Base-by-base conservation (phyloP, 2,888 invertebrate species). In the Macropis europaea region DNA sequence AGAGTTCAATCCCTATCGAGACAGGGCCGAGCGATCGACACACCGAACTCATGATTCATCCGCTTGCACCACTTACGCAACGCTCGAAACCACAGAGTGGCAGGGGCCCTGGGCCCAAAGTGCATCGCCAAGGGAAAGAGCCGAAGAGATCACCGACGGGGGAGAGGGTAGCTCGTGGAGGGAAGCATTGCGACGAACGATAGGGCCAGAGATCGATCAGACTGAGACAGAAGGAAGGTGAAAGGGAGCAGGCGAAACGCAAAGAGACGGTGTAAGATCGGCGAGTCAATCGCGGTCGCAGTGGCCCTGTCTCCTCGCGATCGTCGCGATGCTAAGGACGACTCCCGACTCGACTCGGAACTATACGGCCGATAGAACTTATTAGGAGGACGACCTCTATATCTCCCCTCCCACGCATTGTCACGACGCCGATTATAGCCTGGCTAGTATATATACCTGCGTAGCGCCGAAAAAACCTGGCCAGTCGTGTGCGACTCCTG, bases 241-340 rank as follows among this genome's bases (percentile, higher is more conserved):
- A 78, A 77, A 73, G 77, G 81, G 75, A 84, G 70, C 67, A 61
- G 62, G 71, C 67, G 70, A 76, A 60, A 74, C 68, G 70, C 71
- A 52, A n/a, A n/a, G n/a, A n/a, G 74, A 81, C 64, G 70, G 76
- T 75, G 76, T 74, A 64, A 80, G 79, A 79, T 74, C 73, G 62
- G 62, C n/a, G 56, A 70, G 74, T 73, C 70, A 80, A 82, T 81
- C 81, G 67, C 69, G 56, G 62, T 60, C 62, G 67, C 48, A 54
- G 50, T 43, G 57, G 36, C 50, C 57, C 59, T 53, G 72, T 52
- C 28, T 70, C 38, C 54, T 28, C 54, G 38, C 50, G 38, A 56
- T 61, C 68, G 48, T 22, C 60, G 57, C 57, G 69, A 54, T 70
- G 63, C 30, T 70, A 59, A 73, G 57, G 69, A 73, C 64, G 32